Base-by-base conservation (phyloP, 1,140 invertebrate genomes). In the Archivesica marissinica region DNA sequence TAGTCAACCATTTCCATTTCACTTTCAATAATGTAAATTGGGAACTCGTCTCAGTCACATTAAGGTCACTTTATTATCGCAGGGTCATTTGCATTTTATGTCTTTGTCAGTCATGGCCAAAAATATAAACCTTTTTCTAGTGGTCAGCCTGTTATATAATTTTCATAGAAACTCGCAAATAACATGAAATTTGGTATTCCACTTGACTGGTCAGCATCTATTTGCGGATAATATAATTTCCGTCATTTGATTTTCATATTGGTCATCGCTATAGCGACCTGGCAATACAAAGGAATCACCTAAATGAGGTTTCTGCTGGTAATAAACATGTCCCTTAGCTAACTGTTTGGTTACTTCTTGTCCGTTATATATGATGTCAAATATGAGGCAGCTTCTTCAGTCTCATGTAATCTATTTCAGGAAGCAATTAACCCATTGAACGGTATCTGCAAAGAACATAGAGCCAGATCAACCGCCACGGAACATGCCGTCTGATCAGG, bases 51-150 rank as follows among this genome's bases (percentile, higher is more conserved):
- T 2, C 30, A 56, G 50, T 47, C 61, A 68, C 50, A 68, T 66
- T 68, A 80, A 80, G 77, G 64, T 66, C 59, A 59, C 35, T 50
- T 80, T 61, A 66, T 50, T 50, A 80, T 44, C 11, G 39, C 41
- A 79, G 25, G 70, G 68, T 75, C 70, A 83, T 56, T 83, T 83
- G 54, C 44, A 64, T 75, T 83, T 83, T 47, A 83, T 56, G 54
- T 52, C 68, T 56, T 54, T 64, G 68, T 74, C 70, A 74, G 75
- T 75, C 64, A 61, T 83, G 64, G 70, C 33, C 33, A 66, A 74
- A 75, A 75, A 74, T 64, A 83, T 83, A 74, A 74, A 74, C 44
- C 35, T 50, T 30, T 75, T 75, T 83, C 66, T 59, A 76, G 52
- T 56, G 54, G 56, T 47, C 30, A 47, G 52, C 13, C 54, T 44